phyloP scores from a whole-genome alignment of 2,888 invertebrate species.

The Zygogramma bicolorata region DNA sequence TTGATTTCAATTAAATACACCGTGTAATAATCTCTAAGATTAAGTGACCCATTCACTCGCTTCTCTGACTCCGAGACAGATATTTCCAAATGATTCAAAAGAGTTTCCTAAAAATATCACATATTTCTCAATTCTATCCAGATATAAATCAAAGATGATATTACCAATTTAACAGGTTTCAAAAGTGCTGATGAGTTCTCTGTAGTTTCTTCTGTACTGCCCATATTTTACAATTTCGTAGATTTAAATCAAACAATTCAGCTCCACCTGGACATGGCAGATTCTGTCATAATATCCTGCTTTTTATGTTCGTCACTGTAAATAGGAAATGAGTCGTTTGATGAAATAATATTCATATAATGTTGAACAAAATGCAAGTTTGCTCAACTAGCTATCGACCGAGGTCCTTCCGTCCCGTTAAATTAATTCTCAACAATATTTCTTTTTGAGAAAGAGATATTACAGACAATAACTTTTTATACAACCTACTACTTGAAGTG shows the following conservation, averaged over 20 bases:
- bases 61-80: constrained; percentile 83
- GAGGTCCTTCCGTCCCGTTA: no score
- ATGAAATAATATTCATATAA: background rate
- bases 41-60: constrained; percentile 79
- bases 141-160: background rate
- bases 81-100: constrained; percentile 80
- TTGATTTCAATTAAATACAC: constrained; percentile 84
- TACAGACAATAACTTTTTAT: no score
- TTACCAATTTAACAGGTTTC: constrained; percentile 15
- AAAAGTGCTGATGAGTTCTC: background rate
- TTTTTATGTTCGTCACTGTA: background rate
- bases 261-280: background rate
- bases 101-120: constrained; percentile 65
- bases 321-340: no score
- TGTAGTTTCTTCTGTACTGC: constrained; percentile 14
- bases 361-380: no score
- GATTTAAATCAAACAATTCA: background rate
- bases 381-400: no score
- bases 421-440: no score
- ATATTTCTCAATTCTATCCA: background rate
- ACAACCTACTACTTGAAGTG: no score
- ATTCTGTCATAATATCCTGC: constrained; percentile 10
- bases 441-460: no score
- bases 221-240: constrained; percentile 17
- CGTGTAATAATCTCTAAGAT: constrained; percentile 81